Evolutionary conservation across 2,797 vertebrate species (phyloP).

Genomic region (Cyclura pinguis): DNA sequence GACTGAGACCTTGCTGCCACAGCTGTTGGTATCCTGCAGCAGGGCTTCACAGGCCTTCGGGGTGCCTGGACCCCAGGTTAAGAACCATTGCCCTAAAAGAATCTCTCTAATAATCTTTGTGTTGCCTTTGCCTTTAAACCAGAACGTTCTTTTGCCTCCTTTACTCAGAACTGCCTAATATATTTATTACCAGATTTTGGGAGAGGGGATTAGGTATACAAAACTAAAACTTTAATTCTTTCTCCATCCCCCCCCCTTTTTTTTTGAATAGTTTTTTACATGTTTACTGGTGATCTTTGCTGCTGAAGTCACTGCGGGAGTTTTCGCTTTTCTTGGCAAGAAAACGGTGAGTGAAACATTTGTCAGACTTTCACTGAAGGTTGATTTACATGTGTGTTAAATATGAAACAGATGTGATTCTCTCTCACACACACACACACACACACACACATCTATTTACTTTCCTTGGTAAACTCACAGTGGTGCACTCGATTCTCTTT

Average conservation of each 20-base stretch:
- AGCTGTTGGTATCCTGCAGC: too few species aligned
- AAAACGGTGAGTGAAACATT: slow-evolving; percentile 83
- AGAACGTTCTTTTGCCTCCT: background rate
- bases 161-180: background rate
- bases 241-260: slow-evolving; percentile 54
- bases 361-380: background rate
- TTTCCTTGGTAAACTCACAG: background rate
- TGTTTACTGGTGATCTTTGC: slow-evolving; percentile 97
- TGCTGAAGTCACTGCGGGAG: slow-evolving; percentile 93
- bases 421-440: too few species aligned
- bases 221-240: slow-evolving; percentile 34
- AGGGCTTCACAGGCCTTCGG: too few species aligned
- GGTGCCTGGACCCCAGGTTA: too few species aligned
- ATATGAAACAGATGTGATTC: background rate
- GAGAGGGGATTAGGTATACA: slow-evolving; percentile 22
- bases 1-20: too few species aligned
- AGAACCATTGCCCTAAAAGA: background rate
- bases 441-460: background rate
- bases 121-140: slow-evolving; percentile 11
- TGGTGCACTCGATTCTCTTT: background rate
- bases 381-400: background rate
- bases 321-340: slow-evolving; percentile 95
- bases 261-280: slow-evolving; percentile 88
- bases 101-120: slow-evolving; percentile 9
- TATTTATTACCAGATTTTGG: background rate